Conservation (phyloP, 2,113 vertebrate species). For the Eublepharis macularius region DNA sequence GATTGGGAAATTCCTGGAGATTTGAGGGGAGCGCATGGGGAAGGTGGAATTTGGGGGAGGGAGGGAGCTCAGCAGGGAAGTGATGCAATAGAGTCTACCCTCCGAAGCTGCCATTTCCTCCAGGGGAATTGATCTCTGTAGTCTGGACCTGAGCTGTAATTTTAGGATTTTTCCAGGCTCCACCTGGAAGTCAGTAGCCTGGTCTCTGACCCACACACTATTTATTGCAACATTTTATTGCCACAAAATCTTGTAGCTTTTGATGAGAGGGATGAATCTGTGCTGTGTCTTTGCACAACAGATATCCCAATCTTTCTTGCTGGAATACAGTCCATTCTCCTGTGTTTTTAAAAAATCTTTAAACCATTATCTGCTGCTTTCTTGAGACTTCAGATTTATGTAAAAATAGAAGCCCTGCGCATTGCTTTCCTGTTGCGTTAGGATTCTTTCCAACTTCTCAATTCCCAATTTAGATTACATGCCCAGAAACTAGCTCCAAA, state of each 20-base stretch:
- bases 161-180: too few relatives aligned
- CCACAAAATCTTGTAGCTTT: constrained; percentile 1
- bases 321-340: constrained; percentile 50
- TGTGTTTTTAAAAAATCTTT: constrained; percentile 62
- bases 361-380: constrained; percentile 77
- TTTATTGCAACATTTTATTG: background rate
- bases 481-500: constrained; percentile 82
- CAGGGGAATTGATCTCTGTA: too few relatives aligned
- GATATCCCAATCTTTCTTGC: constrained; percentile 45
- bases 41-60: too few relatives aligned
- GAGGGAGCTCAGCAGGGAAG: too few relatives aligned
- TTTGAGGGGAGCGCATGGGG: too few relatives aligned
- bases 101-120: too few relatives aligned
- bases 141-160: too few relatives aligned
- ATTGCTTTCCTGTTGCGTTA: constrained; percentile 73
- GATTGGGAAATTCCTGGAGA: too few relatives aligned
- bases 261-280: constrained; percentile 1
- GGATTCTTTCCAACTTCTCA: constrained; percentile 79
- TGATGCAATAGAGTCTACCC: too few relatives aligned
- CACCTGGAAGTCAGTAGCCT: too few relatives aligned
- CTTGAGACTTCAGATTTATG: constrained; percentile 72
- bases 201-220: background rate
- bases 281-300: constrained; percentile 5
- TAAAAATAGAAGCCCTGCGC: constrained; percentile 27
- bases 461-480: constrained; percentile 82